Evolutionary conservation across 1,140 invertebrate species (phyloP).

Genomic region (Nixonia krombeini): DNA sequence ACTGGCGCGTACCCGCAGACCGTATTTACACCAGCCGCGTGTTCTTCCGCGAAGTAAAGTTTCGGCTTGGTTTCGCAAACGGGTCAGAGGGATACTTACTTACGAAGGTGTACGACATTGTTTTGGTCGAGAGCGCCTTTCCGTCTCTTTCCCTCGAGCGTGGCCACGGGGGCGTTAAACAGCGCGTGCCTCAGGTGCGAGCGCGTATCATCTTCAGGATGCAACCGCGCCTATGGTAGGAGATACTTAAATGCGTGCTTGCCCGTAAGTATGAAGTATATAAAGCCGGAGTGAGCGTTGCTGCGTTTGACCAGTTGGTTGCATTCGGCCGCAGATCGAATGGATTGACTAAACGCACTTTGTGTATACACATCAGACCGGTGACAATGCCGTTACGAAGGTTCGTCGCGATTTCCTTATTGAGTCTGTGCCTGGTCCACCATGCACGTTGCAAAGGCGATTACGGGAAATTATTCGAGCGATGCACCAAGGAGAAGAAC

Average conservation of each 20-base stretch:
- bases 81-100: conserved; percentile 69
- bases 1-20: conserved; percentile 10
- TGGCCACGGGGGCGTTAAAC: conserved; percentile 63
- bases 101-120: conserved; percentile 66
- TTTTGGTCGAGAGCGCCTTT: conserved; percentile 64
- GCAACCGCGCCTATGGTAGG: conserved; percentile 43
- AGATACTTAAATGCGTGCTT: conserved; percentile 49
- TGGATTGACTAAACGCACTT: conserved; percentile 29
- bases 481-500: conserved; percentile 63
- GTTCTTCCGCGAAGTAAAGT: conserved; percentile 39
- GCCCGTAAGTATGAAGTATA: conserved; percentile 55
- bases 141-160: conserved; percentile 32
- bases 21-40: conserved; percentile 17
- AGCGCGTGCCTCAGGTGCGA: conserved; percentile 66
- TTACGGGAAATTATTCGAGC: conserved; percentile 62
- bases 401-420: conserved; percentile 14
- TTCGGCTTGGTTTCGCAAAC: conserved; percentile 62
- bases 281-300: conserved; percentile 47
- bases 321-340: conserved; percentile 34
- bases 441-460: conserved; percentile 40
- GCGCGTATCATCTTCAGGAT: conserved; percentile 44
- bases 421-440: conserved; percentile 28
- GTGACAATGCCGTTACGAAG: conserved; percentile 24
- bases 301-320: conserved; percentile 57
- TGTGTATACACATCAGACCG: not conserved